phyloP scores from a whole-genome alignment of 1,140 invertebrate genomes.

The Palaemon carinicauda region DNA sequence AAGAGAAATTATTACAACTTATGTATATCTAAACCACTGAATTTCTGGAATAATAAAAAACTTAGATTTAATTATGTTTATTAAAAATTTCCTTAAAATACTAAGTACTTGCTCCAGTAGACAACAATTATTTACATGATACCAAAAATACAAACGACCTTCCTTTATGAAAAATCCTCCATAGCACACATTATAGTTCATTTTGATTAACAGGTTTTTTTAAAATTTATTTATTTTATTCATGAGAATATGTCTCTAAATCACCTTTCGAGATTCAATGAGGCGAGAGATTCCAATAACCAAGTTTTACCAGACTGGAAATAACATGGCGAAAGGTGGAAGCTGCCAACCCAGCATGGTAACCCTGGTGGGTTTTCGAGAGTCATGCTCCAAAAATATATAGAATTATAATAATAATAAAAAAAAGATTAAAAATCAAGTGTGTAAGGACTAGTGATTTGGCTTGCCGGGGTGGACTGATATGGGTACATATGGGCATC shows the following conservation, averaged over 20 bases:
- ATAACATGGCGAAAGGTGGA: conserved; percentile 8
- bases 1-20: no score
- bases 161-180: conserved; percentile 52
- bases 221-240: conserved; percentile 36
- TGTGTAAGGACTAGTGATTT: conserved; percentile 56
- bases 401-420: conserved; percentile 1
- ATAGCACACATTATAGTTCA: conserved; percentile 55
- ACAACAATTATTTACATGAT: conserved; percentile 55
- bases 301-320: conserved; percentile 13
- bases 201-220: conserved; percentile 55
- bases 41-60: neutral
- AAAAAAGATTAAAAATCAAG: conserved; percentile 26
- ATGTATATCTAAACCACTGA: neutral
- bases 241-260: conserved; percentile 31
- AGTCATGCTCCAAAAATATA: conserved; percentile 33
- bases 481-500: conserved; percentile 34
- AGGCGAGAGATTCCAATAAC: conserved; percentile 50
- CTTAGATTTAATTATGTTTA: conserved; percentile 50
- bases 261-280: conserved; percentile 46
- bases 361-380: conserved; percentile 35
- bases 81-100: conserved; percentile 57
- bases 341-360: neutral
- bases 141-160: conserved; percentile 57
- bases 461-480: conserved; percentile 55
- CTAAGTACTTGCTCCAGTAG: conserved; percentile 57